phyloP scores from a whole-genome alignment of 2,797 vertebrate genomes.

The Sebastes matsubarae region DNA sequence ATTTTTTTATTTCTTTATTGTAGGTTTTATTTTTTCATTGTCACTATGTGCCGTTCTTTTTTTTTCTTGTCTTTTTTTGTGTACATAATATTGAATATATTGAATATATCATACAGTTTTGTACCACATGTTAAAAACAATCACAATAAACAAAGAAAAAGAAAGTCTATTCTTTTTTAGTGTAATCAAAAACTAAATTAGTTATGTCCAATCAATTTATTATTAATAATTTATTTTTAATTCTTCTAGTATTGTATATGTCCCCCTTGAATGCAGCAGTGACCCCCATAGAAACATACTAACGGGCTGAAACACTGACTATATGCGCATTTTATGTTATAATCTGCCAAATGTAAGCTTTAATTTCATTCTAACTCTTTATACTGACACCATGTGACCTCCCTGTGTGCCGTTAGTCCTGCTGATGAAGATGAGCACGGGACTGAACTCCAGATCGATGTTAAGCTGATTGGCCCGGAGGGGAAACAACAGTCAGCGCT shows the following conservation, averaged over 20 bases:
- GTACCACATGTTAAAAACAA: too few relatives aligned
- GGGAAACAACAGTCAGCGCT: slow-evolving; percentile 10
- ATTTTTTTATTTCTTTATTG: too few relatives aligned
- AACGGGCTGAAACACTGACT: not conserved
- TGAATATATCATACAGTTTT: too few relatives aligned
- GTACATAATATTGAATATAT: too few relatives aligned
- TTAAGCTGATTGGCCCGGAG: slow-evolving; percentile 26
- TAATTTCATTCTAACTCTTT: not conserved
- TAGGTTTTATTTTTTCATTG: too few relatives aligned
- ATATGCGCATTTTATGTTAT: not conserved
- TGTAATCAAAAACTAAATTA: too few relatives aligned
- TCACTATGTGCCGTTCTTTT: too few relatives aligned
- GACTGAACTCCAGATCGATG: slow-evolving; percentile 18
- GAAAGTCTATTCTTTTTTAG: too few relatives aligned
- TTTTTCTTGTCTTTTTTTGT: too few relatives aligned
- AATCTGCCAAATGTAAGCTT: not conserved
- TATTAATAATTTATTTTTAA: not conserved
- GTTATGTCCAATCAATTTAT: too few relatives aligned
- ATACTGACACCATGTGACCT: not conserved
- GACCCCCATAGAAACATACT: not conserved
- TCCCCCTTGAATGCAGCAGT: not conserved
- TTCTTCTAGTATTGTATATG: not conserved
- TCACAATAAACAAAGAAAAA: too few relatives aligned
- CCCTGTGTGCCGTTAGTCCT: not conserved
- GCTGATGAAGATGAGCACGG: slow-evolving; percentile 16